Percentiles rank a stretch among this genome's conserved stretches.
Evolutionary conservation across 2,888 invertebrate genomes (phyloP).

Genomic region (Alitta virens): DNA sequence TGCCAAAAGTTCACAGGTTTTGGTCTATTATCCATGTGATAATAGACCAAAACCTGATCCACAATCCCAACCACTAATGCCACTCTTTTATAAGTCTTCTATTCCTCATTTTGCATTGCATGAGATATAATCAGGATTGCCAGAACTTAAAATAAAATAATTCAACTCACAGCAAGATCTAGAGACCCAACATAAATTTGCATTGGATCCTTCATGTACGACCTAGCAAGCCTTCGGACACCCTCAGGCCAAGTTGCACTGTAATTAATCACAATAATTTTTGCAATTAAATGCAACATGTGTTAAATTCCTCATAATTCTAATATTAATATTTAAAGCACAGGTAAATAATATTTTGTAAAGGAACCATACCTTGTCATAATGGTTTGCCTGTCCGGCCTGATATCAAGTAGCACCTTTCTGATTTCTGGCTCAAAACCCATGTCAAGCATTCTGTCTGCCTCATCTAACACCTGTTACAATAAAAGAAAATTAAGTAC

Average conservation of each 20-base stretch:
- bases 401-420: conserved; percentile 52
- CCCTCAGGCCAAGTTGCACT: conserved; percentile 92
- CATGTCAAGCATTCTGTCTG: conserved; percentile 69
- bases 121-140: too few species aligned
- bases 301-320: too few species aligned
- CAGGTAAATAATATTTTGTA: too few species aligned
- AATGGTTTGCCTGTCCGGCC: conserved; percentile 86
- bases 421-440: conserved; percentile 66
- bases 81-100: too few species aligned
- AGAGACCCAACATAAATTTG: conserved; percentile 82
- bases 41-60: too few species aligned
- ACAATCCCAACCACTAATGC: too few species aligned
- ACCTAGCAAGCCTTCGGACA: conserved; percentile 79
- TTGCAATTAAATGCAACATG: too few species aligned
- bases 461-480: conserved; percentile 75
- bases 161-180: conserved; percentile 71
- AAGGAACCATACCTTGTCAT: conserved; percentile 74
- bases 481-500: neutral
- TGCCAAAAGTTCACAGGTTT: too few species aligned
- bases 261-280: conserved; percentile 24
- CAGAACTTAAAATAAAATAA: too few species aligned
- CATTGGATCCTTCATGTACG: conserved; percentile 85
- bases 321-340: too few species aligned
- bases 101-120: too few species aligned
- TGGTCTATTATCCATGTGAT: too few species aligned